phyloP scores from a whole-genome alignment of 2,888 invertebrate species.

The Orthonychiurus folsomi region DNA sequence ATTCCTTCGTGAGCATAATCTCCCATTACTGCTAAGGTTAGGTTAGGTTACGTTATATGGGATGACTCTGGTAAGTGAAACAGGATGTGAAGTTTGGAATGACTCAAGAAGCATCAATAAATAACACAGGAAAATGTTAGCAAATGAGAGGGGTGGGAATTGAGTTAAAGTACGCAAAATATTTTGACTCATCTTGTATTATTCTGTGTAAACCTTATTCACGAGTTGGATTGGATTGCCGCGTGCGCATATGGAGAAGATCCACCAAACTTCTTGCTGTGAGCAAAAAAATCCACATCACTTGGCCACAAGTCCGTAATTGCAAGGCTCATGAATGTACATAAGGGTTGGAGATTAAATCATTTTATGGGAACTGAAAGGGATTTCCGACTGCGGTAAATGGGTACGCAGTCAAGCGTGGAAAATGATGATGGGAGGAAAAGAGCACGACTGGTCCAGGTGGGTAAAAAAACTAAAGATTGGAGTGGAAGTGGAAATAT shows the following conservation, averaged over 20 bases:
- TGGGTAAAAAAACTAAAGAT: no score
- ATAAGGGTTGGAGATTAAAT: neutral
- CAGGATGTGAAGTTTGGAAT: neutral
- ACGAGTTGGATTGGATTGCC: no score
- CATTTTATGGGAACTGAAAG: neutral
- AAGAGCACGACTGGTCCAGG: no score
- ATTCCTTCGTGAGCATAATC: no score
- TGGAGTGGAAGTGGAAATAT: constrained; percentile 9
- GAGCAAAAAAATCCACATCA: neutral
- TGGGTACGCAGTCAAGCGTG: neutral
- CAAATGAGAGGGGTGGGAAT: neutral
- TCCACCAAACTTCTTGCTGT: no score
- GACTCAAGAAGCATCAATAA: neutral
- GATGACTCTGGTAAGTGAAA: neutral
- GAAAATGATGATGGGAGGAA: neutral
- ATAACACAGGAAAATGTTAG: neutral
- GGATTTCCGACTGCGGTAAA: neutral
- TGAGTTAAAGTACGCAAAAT: neutral
- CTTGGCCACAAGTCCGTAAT: neutral
- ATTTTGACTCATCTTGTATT: neutral
- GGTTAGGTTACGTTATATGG: no score
- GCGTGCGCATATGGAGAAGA: no score
- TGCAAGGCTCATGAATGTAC: no score
- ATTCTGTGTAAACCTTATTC: no score
- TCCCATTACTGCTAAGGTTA: no score